Evolutionary conservation across 2,888 invertebrate species (phyloP), one percentile per base, ranked within the genome.

Genomic region (Oscheius myriophilus): DNA sequence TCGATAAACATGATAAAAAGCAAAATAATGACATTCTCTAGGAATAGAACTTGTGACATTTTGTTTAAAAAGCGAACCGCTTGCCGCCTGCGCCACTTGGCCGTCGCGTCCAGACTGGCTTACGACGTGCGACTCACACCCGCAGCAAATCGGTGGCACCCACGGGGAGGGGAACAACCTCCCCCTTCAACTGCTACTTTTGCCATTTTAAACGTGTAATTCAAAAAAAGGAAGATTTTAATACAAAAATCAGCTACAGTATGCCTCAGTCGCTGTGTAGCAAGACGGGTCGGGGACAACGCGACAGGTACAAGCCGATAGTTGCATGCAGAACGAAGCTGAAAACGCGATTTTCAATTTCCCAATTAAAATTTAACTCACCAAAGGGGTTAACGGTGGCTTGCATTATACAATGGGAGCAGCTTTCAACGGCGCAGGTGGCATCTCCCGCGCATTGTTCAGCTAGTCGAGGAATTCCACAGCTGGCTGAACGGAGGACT

Each of bases 161-260:
- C n/a, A n/a, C n/a, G n/a, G n/a, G n/a, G n/a, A n/a, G n/a, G n/a
- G n/a, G n/a, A n/a, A n/a, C n/a, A n/a, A n/a, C n/a, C n/a, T 33
- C 33, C 33, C 33, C 3, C 33, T 33, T 33, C 33, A 33, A 33
- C 9, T 33, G 33, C 9, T 33, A 33, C 33, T 3, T 33, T 57
- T 57, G 57, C 57, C 57, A 57, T 61, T 46, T 61, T 33, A 46
- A 61, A 61, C 61, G 49, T 49, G 51, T 61, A 49, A 61, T 61
- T 61, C 14, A 9, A 33, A 61, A 39, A 14, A 61, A 49, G 23
- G 23, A 61, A 49, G 45, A 14, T 61, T 49, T 61, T 61, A 49
- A 61, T 61, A 57, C 25, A 4, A n/a, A n/a, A n/a, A n/a, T 54
- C 53, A n/a, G 14, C 25, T 54, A 23, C 53, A 54, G 25, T 26